These are phyloP conservation scores for Echinops telfairi DNA, from an alignment of 2,113 vertebrate species.

Conservation along the genomic window DNA sequence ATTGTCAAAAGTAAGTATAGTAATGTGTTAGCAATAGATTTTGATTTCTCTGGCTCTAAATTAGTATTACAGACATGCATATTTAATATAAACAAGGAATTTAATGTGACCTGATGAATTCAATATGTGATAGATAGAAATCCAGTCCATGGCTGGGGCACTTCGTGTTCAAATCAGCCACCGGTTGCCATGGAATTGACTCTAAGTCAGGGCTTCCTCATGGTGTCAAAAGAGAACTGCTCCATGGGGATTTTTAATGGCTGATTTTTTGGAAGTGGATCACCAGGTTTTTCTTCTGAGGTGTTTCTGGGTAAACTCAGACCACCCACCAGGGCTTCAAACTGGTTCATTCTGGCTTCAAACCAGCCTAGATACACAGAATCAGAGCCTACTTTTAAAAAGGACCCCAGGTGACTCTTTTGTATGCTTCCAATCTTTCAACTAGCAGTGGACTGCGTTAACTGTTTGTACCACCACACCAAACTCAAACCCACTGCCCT, in stretches of 20 bases:
- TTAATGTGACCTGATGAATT: too few relatives aligned
- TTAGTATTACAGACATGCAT: not conserved
- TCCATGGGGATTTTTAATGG: not conserved
- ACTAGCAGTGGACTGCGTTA: not conserved
- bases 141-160: too few relatives aligned
- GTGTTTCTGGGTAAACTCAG: not conserved
- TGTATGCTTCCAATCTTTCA: not conserved
- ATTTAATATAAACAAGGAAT: not conserved
- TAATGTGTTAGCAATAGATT: not conserved
- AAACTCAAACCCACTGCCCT: not conserved
- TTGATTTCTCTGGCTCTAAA: constrained; percentile 38
- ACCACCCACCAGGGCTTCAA: not conserved
- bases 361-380: too few relatives aligned
- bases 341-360: too few relatives aligned
- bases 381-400: too few relatives aligned
- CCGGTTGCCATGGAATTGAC: not conserved
- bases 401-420: too few relatives aligned
- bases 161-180: not conserved
- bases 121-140: too few relatives aligned
- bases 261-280: not conserved
- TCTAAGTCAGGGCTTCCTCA: not conserved
- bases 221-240: not conserved
- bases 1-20: constrained; percentile 86
- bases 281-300: not conserved
- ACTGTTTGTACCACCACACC: not conserved